A percentile compares a stretch with the other conserved stretches of the same genome.
phyloP scores from a whole-genome alignment of 1,140 invertebrate genomes.

The Drosophila jambulina region DNA sequence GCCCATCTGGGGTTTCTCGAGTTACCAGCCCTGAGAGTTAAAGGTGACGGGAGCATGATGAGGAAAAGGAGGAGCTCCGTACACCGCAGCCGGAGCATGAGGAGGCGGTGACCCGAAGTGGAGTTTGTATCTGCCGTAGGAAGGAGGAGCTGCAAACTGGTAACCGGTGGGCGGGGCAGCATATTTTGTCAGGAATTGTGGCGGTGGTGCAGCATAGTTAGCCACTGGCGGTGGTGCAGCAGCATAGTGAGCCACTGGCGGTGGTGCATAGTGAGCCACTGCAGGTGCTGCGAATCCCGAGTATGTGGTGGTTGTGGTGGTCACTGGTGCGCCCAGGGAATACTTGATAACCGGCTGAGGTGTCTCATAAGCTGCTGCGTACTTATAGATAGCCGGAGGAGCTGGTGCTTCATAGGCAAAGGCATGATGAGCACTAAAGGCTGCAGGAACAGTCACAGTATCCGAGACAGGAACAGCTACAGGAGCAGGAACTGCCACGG shows the following conservation, averaged over 20 bases:
- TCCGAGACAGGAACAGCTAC: conserved; percentile 59
- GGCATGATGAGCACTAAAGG: conserved; percentile 16
- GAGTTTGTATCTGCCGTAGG: conserved; percentile 33
- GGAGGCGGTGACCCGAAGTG: conserved; percentile 37
- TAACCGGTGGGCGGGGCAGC: conserved; percentile 24
- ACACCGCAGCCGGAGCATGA: conserved; percentile 2
- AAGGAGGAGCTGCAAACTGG: conserved; percentile 34
- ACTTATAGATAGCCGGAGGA: conserved; percentile 33
- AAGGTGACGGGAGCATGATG: conserved; percentile 17
- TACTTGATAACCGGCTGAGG: conserved; percentile 59
- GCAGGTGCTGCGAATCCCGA: conserved; percentile 49
- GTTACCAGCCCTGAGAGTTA: conserved; percentile 37
- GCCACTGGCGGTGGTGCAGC: conserved; percentile 19
- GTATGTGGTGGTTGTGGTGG: conserved; percentile 71
- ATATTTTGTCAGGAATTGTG: conserved; percentile 20
- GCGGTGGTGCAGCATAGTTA: conserved; percentile 37
- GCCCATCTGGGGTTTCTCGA: conserved; percentile 13
- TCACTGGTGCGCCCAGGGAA: conserved; percentile 63
- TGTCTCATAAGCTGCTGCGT: conserved; percentile 43
- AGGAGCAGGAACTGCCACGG: conserved; percentile 43
- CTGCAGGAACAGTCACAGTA: conserved; percentile 36
- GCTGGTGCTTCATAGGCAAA: conserved; percentile 10
- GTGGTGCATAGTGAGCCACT: conserved; percentile 27
- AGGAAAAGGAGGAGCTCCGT: conserved; percentile 12
- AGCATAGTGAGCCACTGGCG: conserved; percentile 22